Evolutionary conservation across 2,113 vertebrate species (phyloP).

Genomic region (Leuciscus idus): DNA sequence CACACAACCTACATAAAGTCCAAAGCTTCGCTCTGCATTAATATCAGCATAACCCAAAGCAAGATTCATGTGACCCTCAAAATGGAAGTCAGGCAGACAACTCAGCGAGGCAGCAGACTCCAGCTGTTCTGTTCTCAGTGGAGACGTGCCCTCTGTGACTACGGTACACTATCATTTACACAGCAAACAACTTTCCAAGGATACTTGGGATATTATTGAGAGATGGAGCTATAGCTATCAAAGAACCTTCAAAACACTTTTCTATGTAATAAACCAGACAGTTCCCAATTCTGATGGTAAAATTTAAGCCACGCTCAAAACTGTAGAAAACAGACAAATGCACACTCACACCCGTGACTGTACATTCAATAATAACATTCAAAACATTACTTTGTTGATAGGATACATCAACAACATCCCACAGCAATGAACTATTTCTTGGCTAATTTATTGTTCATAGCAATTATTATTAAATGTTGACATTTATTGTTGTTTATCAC

Average conservation of each 20-base stretch:
- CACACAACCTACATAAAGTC: neutral
- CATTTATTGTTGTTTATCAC: neutral
- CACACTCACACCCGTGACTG: neutral
- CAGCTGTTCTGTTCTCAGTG: constrained; percentile 20
- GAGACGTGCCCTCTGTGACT: neutral
- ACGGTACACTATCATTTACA: constrained; percentile 21
- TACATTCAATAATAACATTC: neutral
- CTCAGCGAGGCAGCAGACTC: constrained; percentile 1
- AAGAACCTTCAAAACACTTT: neutral
- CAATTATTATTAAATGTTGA: neutral
- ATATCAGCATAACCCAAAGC: constrained; percentile 2
- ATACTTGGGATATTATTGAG: constrained; percentile 17
- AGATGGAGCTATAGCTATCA: neutral
- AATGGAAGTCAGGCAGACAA: constrained; percentile 7
- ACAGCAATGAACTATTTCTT: neutral
- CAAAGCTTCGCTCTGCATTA: neutral
- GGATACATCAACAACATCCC: neutral
- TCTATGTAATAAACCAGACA: neutral
- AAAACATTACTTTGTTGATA: neutral
- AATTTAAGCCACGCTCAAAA: neutral
- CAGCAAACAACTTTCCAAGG: constrained; percentile 17
- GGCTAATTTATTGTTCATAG: neutral
- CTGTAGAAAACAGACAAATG: neutral
- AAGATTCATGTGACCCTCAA: constrained; percentile 10
- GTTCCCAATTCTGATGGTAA: neutral